Percentiles rank a stretch among this genome's conserved stretches.
Conservation (phyloP, 2,797 vertebrate species). For the Arctocebus calabarensis region DNA sequence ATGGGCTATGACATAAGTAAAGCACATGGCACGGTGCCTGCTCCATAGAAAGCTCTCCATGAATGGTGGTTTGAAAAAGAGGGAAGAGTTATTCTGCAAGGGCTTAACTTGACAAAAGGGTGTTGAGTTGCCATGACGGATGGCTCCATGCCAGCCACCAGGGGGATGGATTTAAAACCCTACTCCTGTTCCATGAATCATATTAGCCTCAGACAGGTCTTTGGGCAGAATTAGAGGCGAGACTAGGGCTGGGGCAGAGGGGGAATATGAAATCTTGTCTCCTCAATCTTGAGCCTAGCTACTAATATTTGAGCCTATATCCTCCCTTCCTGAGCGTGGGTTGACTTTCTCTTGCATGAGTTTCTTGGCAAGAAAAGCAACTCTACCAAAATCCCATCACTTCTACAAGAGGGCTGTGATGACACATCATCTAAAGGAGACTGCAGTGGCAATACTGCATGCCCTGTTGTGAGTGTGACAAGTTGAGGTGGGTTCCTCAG, state of each 20-base stretch:
- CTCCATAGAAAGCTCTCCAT: neutral
- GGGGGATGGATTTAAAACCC: neutral
- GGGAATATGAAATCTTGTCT: neutral
- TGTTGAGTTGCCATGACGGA: neutral
- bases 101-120: neutral
- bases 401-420: neutral
- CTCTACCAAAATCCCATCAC: neutral
- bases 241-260: neutral
- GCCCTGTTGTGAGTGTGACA: too few relatives aligned
- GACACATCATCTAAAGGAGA: neutral
- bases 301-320: neutral
- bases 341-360: neutral
- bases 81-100: neutral
- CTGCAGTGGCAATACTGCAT: accelerated
- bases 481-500: neutral
- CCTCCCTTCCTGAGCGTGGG: neutral
- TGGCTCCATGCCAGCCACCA: neutral
- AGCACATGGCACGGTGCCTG: neutral
- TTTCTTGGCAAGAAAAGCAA: neutral
- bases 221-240: neutral
- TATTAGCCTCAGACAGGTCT: neutral
- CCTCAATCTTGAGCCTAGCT: neutral
- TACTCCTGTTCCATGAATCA: neutral
- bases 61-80: neutral
- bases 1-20: neutral